phyloP scores from a whole-genome alignment of 1,140 invertebrate species.

The Cherax destructor region DNA sequence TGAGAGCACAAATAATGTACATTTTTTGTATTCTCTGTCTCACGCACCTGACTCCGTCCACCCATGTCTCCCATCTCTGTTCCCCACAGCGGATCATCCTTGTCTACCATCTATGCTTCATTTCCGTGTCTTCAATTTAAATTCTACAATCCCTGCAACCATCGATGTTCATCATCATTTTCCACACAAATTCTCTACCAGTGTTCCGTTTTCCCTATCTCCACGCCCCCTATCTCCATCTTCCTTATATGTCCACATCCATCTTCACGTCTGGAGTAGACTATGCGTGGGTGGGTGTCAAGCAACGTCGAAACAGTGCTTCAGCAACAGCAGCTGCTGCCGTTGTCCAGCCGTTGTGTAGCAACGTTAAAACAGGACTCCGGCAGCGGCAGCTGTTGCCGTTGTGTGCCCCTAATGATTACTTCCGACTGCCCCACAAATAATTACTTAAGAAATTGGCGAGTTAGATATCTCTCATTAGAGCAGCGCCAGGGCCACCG shows the following conservation, averaged over 20 bases:
- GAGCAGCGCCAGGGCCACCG: slow-evolving; percentile 4
- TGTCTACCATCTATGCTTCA: too few relatives aligned
- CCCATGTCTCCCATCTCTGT: too few relatives aligned
- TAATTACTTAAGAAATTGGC: slow-evolving; percentile 20
- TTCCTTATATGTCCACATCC: not conserved
- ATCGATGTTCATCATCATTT: too few relatives aligned
- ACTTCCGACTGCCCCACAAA: slow-evolving; percentile 15
- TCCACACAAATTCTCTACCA: too few relatives aligned
- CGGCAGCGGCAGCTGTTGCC: not conserved
- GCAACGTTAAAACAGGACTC: not conserved
- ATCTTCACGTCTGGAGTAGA: not conserved
- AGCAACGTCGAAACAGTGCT: too few relatives aligned
- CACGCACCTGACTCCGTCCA: too few relatives aligned
- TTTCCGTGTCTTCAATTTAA: too few relatives aligned
- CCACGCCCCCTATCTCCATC: not conserved
- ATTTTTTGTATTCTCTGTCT: too few relatives aligned
- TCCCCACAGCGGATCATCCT: too few relatives aligned
- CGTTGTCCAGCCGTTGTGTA: not conserved
- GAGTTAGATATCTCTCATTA: slow-evolving; percentile 21
- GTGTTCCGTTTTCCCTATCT: not conserved
- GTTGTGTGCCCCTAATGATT: slow-evolving; percentile 23
- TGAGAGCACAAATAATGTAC: too few relatives aligned
- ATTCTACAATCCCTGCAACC: too few relatives aligned
- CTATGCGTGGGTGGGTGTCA: too few relatives aligned
- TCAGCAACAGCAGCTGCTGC: not conserved